Base-by-base conservation (phyloP, 2,113 vertebrate species). In the Cinclus cinclus region DNA sequence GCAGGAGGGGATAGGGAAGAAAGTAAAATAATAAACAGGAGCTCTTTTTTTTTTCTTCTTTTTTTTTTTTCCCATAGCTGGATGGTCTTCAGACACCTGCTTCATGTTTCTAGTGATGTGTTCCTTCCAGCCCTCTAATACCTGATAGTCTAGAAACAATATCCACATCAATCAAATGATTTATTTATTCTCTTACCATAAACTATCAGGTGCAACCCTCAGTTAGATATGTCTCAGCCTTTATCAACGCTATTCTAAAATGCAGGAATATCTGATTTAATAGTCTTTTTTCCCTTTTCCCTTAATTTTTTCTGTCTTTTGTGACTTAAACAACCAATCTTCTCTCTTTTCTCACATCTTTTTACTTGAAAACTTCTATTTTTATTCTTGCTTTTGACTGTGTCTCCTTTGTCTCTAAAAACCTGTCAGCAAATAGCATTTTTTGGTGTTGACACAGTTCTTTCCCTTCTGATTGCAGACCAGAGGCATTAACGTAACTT, bases 241-340 rank as follows among this genome's bases (percentile, higher is more conserved):
- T 95, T 68, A 94, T 59, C 47, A 68, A 76, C 67, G 55, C 20
- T 94, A 8, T 83, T 95, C 28, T 90, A 60, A 95, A 92, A 83
- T 82, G 82, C 67, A 95, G 58, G 49, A 15, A 37, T 71, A 75
- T 59, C 87, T 3, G 0, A 59, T 89, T 89, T 92, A 92, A 67
- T 46, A 37, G 42, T 83, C 62, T 60, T 90, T 47, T 63, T 37
- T 37, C 35, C 91, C 75, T 87, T 94, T 90, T 92, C 56, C 13
- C 35, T 95, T 89, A 24, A 69, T 96, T 96, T 86, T 85, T 79
- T 95, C 83, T 95, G 46, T 95, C 47, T 63, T 95, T 87, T 73
- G 49, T 67, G 74, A 96, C 44, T 53, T 68, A 87, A 88, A 83
- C 50, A 94, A 96, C 94, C 44, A 91, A 80, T 90, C 81, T 90